Evolutionary conservation across 2,113 vertebrate genomes (phyloP), one percentile per base, ranked within the genome.

Genomic region (Amphiprion percula): DNA sequence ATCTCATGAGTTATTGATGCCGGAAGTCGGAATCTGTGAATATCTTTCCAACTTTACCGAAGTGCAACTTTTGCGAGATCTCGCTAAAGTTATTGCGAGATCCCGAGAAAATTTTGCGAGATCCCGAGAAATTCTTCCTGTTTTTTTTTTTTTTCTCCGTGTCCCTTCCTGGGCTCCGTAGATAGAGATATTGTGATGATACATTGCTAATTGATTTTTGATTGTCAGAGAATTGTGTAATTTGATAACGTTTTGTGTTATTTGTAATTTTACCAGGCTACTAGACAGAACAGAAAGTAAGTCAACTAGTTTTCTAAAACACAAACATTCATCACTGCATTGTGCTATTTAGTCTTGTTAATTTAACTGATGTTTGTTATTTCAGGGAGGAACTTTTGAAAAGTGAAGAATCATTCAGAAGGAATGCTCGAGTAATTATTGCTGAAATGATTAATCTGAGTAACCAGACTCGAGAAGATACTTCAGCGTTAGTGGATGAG

Each of bases 371-470:
- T 73, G 0, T 39, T 55, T 60, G 2, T 63, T 30, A 2, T 64
- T 82, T 7, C 6, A 88, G 82, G 9, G 2, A 4, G 12, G 15
- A 52, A 1, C 12, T 2, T 10, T 3, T 52, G 49, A 0, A 12
- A 0, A 0, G 24, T 0, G 0, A 8, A 1, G 11, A 61, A 0
- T 0, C 0, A 21, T 82, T 88, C 67, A 56, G n/a, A 9, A 49
- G 0, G 0, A 85, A 67, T 30, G 79, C 82, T 24, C 0, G 2
- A 0, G 0, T 10, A 1, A 16, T 88, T 10, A 85, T 88, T 12
- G 0, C 0, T 0, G 0, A 56, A 69, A 85, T 82, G 75, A 0
- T 41, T 24, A 0, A 8, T 0, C 1, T 81, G 23, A 23, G 12
- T 5, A 14, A 0, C 0, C 0, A 1, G 0, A 52, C 1, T 11